A percentile compares a stretch with the other conserved stretches of the same genome.
These are phyloP conservation scores for Pelochelys cantorii DNA, from an alignment of 2,797 vertebrate species.

Conservation along the genomic window DNA sequence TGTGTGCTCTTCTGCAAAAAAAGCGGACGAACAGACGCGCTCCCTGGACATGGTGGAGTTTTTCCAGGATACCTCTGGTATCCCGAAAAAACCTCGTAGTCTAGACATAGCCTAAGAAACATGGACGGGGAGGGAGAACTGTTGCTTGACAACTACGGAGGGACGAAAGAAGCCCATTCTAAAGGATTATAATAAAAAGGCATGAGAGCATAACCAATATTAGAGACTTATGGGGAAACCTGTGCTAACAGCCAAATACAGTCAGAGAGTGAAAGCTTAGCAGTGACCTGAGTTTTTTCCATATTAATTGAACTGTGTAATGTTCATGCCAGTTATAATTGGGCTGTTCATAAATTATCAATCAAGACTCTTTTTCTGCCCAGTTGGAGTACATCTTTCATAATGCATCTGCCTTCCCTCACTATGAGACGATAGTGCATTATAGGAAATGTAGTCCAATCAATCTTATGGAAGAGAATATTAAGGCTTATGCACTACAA, in stretches of 20 bases:
- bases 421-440: background rate
- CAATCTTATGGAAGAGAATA: background rate
- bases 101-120: background rate
- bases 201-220: background rate
- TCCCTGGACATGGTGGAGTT: no score
- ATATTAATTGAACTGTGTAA: background rate
- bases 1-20: background rate
- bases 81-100: no score
- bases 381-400: background rate
- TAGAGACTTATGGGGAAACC: background rate
- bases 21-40: no score
- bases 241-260: background rate
- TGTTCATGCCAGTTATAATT: background rate
- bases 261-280: background rate
- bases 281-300: background rate
- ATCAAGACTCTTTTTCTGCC: background rate
- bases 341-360: background rate
- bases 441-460: background rate
- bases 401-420: background rate
- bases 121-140: background rate
- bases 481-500: background rate
- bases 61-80: no score
- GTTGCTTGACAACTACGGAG: background rate
- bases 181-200: background rate
- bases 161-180: background rate